These are phyloP conservation scores for Atrina japonica DNA, from an alignment of 2,888 invertebrate species.

Conservation along the genomic window DNA sequence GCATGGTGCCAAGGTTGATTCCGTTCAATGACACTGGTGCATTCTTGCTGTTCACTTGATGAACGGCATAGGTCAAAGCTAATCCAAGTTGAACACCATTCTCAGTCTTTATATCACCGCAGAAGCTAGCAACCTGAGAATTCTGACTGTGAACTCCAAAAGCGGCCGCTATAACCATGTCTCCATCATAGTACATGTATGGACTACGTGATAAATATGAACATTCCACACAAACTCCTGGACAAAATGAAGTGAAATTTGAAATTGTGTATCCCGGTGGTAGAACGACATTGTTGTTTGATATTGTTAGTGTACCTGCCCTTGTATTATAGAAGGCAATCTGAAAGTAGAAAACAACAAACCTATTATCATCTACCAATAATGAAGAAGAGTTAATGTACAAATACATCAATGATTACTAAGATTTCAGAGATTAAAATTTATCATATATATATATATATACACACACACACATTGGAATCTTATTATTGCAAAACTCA, in stretches of 20 bases:
- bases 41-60: conserved; percentile 59
- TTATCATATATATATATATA: no score
- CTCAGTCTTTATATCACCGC: conserved; percentile 55
- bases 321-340: conserved; percentile 57
- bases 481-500: no score
- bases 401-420: no score
- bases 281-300: conserved; percentile 19
- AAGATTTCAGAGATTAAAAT: no score
- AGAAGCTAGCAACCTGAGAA: conserved; percentile 55
- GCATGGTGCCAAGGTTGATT: conserved; percentile 66
- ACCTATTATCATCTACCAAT: no score
- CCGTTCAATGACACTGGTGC: conserved; percentile 62
- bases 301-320: conserved; percentile 41
- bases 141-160: conserved; percentile 65
- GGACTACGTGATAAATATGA: conserved; percentile 62
- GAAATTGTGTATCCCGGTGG: conserved; percentile 23
- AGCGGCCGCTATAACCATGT: conserved; percentile 67
- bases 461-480: no score
- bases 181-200: conserved; percentile 55
- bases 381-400: no score
- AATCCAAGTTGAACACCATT: conserved; percentile 69
- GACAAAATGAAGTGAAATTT: conserved; percentile 51
- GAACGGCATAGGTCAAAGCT: conserved; percentile 67
- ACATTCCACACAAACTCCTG: conserved; percentile 65
- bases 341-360: conserved; percentile 53